These are phyloP conservation scores for Sarcoramphus papa DNA, from an alignment of 2,797 vertebrate genomes.

Conservation along the genomic window DNA sequence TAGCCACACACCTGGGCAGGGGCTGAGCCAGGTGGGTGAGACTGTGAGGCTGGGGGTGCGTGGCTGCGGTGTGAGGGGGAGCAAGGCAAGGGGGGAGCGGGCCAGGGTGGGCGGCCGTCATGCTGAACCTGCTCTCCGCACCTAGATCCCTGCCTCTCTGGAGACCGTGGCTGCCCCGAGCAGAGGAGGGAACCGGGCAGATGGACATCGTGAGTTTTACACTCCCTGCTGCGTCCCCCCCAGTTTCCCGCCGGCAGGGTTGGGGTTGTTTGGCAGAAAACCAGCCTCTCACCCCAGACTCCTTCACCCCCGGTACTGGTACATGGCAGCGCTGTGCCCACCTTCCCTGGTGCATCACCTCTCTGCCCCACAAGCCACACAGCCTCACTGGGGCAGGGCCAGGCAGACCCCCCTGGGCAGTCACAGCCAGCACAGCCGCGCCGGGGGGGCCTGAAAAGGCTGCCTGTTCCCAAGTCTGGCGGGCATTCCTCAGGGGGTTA, in stretches of 20 bases:
- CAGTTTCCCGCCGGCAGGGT: fast-evolving
- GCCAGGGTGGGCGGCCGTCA: fast-evolving
- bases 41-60: neutral
- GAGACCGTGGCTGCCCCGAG: slow-evolving; percentile 81
- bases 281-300: neutral
- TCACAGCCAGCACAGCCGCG: neutral
- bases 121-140: neutral
- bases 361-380: neutral
- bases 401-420: neutral
- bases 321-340: fast-evolving
- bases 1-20: neutral
- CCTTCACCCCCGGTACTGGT: too few relatives aligned
- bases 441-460: neutral
- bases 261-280: neutral
- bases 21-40: fast-evolving
- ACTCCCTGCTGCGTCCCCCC: neutral
- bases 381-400: neutral
- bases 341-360: neutral
- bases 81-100: neutral
- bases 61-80: fast-evolving
- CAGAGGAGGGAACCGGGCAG: slow-evolving; percentile 28
- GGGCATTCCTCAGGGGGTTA: slow-evolving; percentile 55
- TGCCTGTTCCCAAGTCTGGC: neutral
- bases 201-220: slow-evolving; percentile 69
- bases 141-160: slow-evolving; percentile 68